Evolutionary conservation across 2,888 invertebrate species (phyloP).

Genomic region (Teleiodes luculella): DNA sequence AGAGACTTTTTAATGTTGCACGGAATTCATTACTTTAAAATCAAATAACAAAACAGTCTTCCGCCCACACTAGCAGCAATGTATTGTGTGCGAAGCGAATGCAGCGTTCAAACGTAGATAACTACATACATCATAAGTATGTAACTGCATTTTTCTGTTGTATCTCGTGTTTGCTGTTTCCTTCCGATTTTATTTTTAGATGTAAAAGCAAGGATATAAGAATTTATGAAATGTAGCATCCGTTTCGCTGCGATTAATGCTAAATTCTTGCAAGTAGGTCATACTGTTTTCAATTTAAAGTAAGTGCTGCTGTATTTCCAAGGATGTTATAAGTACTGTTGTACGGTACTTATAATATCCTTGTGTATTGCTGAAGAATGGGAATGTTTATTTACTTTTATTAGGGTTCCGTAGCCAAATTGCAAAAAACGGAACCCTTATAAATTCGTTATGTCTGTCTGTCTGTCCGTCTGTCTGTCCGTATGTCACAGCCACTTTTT

Average conservation of each 20-base stretch:
- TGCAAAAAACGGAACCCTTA: too few relatives aligned
- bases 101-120: not conserved
- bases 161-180: conserved; percentile 30
- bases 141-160: conserved; percentile 20
- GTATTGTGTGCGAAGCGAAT: conserved; percentile 8
- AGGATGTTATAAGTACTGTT: too few relatives aligned
- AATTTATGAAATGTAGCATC: not conserved
- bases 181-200: conserved; percentile 5
- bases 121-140: too few relatives aligned
- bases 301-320: not conserved
- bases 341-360: too few relatives aligned
- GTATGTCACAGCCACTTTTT: too few relatives aligned
- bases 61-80: conserved; percentile 13
- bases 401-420: too few relatives aligned
- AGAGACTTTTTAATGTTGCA: too few relatives aligned
- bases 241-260: not conserved
- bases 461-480: too few relatives aligned
- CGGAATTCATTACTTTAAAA: too few relatives aligned
- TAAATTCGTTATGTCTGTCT: too few relatives aligned
- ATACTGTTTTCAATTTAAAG: not conserved
- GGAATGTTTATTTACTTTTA: too few relatives aligned
- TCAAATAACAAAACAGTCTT: conserved; percentile 16
- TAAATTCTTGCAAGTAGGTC: not conserved
- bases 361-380: too few relatives aligned
- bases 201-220: not conserved